Evolutionary conservation across 2,113 vertebrate species (phyloP).

Genomic region (Trogon surrucura): DNA sequence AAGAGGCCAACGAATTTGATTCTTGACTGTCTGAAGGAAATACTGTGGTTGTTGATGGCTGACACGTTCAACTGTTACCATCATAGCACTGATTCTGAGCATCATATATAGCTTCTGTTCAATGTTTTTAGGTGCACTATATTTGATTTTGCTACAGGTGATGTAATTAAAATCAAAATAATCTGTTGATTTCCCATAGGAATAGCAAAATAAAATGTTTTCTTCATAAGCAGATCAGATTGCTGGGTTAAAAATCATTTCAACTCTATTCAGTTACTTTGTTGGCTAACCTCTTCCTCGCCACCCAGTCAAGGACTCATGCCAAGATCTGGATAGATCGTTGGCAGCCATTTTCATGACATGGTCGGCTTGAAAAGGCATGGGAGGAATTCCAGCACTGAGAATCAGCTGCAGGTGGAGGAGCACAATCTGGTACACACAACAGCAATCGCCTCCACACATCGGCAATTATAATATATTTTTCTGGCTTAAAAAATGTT

Average conservation of each 20-base stretch:
- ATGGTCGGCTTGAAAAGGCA: constrained; percentile 40
- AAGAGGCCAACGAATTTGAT: neutral
- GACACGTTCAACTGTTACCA: neutral
- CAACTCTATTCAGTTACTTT: constrained; percentile 16
- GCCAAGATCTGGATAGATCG: constrained; percentile 47
- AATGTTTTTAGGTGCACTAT: neutral
- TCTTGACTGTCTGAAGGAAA: neutral
- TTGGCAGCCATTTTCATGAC: constrained; percentile 52
- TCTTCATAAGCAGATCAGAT: constrained; percentile 17
- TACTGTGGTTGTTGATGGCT: neutral
- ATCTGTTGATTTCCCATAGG: neutral
- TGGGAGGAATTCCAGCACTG: constrained; percentile 37
- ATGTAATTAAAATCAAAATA: neutral
- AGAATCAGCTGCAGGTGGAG: constrained; percentile 62
- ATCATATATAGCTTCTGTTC: neutral
- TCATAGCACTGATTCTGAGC: neutral
- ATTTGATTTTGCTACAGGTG: constrained; percentile 27
- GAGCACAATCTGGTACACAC: neutral
- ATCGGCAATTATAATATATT: neutral
- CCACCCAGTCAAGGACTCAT: constrained; percentile 16
- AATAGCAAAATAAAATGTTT: constrained; percentile 5
- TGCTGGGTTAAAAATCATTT: constrained; percentile 42
- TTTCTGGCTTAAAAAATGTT: constrained; percentile 16
- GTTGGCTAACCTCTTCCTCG: constrained; percentile 14
- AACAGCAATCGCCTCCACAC: neutral